These are phyloP conservation scores for Laupala kohalensis DNA, from an alignment of 1,140 invertebrate species.

Conservation along the genomic window DNA sequence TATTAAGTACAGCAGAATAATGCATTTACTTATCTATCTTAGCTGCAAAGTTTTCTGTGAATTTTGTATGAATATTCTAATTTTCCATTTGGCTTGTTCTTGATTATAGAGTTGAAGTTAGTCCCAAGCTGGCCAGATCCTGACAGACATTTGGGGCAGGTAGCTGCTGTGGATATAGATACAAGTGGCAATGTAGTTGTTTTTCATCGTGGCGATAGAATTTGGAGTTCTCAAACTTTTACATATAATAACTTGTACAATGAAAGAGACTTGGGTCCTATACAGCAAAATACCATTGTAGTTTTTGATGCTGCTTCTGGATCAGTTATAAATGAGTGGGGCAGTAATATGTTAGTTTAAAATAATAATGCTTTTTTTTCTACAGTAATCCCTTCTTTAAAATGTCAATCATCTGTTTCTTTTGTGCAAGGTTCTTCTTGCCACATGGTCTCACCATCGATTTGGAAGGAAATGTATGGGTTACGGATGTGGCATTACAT, in stretches of 20 bases:
- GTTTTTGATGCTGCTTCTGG: constrained; percentile 58
- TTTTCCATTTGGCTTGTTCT: not conserved
- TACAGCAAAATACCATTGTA: constrained; percentile 56
- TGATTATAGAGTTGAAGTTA: not conserved
- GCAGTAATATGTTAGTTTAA: constrained; percentile 59
- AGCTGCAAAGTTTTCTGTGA: too few relatives aligned
- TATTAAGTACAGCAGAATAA: too few relatives aligned
- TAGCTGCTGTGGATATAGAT: constrained; percentile 68
- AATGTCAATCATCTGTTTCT: too few relatives aligned
- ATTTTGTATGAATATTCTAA: too few relatives aligned
- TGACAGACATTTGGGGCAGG: constrained; percentile 44
- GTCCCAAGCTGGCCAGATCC: constrained; percentile 8
- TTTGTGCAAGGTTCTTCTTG: constrained; percentile 73
- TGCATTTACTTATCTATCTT: too few relatives aligned
- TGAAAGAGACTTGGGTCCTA: constrained; percentile 46
- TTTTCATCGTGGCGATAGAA: constrained; percentile 65
- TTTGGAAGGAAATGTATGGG: constrained; percentile 75
- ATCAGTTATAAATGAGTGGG: constrained; percentile 59
- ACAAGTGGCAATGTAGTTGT: constrained; percentile 57
- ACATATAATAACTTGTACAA: constrained; percentile 42
- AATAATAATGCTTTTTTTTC: too few relatives aligned
- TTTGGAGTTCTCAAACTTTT: constrained; percentile 60
- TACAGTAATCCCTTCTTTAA: too few relatives aligned
- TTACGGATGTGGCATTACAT: constrained; percentile 94
- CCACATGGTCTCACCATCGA: constrained; percentile 89